Percentiles rank a stretch among this genome's conserved stretches.
phyloP scores from a whole-genome alignment of 2,888 invertebrate genomes.

The Lochmaea capreae region DNA sequence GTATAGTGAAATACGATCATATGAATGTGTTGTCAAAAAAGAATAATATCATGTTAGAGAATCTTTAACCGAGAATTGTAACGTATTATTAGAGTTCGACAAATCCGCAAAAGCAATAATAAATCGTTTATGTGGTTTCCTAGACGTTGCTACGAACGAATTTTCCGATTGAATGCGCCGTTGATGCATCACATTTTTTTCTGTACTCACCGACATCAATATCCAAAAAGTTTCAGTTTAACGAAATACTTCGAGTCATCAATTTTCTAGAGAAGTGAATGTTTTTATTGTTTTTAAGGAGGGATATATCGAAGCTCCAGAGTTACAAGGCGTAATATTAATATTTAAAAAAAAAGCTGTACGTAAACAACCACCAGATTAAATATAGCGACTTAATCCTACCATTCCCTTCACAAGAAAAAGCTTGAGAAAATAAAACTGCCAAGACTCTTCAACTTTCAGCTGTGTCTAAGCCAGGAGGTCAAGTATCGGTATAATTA shows the following conservation, averaged over 20 bases:
- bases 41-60: conserved; percentile 31
- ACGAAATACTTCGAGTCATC: conserved; percentile 37
- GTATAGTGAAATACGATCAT: conserved; percentile 11
- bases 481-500: too few relatives aligned
- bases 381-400: too few relatives aligned
- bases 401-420: too few relatives aligned
- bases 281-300: conserved; percentile 34
- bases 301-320: conserved; percentile 5
- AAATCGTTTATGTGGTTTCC: conserved; percentile 44
- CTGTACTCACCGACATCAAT: conserved; percentile 48
- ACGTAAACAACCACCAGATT: too few relatives aligned
- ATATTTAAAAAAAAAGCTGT: too few relatives aligned
- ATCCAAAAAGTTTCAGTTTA: conserved; percentile 48
- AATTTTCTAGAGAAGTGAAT: conserved; percentile 29
- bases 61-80: conserved; percentile 24
- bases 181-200: conserved; percentile 51
- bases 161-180: conserved; percentile 51
- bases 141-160: conserved; percentile 45
- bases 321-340: too few relatives aligned
- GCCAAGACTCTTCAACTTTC: too few relatives aligned
- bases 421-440: too few relatives aligned
- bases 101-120: conserved; percentile 42
- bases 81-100: conserved; percentile 37
- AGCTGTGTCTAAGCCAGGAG: too few relatives aligned
- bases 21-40: conserved; percentile 23